Percentiles rank a stretch among this genome's conserved stretches.
phyloP scores from a whole-genome alignment of 1,140 invertebrate genomes.

The Gonatopus flavifemur region DNA sequence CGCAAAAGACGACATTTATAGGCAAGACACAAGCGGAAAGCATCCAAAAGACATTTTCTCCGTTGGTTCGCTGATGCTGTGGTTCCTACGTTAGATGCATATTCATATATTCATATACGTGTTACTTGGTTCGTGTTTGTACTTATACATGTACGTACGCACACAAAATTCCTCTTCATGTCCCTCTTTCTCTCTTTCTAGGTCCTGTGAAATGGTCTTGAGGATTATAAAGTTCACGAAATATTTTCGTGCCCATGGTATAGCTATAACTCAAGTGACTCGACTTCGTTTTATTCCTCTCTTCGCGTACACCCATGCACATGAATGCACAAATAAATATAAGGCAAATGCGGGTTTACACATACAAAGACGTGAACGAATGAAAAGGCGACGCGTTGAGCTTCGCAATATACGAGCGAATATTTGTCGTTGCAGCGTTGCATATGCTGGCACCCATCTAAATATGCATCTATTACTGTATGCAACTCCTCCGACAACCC shows the following conservation, averaged over 20 bases:
- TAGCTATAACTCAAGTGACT: slow-evolving; percentile 41
- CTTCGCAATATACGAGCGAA: slow-evolving; percentile 23
- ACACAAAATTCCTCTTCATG: too few species aligned
- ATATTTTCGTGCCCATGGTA: slow-evolving; percentile 49
- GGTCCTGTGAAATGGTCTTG: slow-evolving; percentile 31
- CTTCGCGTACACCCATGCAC: background rate
- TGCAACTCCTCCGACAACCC: too few species aligned
- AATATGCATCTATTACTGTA: too few species aligned
- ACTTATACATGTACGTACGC: slow-evolving; percentile 20
- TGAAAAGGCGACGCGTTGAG: too few species aligned
- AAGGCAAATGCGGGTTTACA: too few species aligned
- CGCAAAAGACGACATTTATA: too few species aligned
- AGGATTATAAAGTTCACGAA: slow-evolving; percentile 47
- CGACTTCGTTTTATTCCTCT: slow-evolving; percentile 28
- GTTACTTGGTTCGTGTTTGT: slow-evolving; percentile 23
- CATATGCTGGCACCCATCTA: too few species aligned
- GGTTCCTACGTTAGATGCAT: background rate
- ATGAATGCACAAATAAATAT: too few species aligned
- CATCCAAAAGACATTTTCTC: slow-evolving; percentile 26
- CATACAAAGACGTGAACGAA: too few species aligned
- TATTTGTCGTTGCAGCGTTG: too few species aligned
- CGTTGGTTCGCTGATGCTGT: background rate
- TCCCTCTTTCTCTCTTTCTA: too few species aligned
- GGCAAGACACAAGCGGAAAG: background rate
- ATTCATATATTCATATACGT: slow-evolving; percentile 24